Evolutionary conservation across 2,113 vertebrate genomes (phyloP).

Genomic region (Heloderma charlesbogerti): DNA sequence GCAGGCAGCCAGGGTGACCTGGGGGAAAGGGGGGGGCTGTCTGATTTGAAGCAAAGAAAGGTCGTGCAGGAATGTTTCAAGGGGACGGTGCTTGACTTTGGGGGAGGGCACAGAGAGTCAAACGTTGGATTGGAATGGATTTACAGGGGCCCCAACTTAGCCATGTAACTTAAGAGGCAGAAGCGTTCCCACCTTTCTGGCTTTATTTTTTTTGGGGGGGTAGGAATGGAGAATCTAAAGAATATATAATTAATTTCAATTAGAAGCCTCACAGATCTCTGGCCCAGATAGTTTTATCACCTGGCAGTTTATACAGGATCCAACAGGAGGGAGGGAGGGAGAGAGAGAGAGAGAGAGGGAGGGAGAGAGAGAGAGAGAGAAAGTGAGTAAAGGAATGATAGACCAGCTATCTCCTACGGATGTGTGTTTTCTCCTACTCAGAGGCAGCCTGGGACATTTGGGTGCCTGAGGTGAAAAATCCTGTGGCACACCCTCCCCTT

Average conservation of each 20-base stretch:
- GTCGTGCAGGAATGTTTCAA: conserved; percentile 82
- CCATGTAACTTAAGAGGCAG: conserved; percentile 75
- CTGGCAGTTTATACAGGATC: conserved; percentile 54
- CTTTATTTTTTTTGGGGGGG: conserved; percentile 26
- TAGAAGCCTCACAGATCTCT: conserved; percentile 70
- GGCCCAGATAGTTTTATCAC: conserved; percentile 69
- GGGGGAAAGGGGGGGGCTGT: conserved; percentile 75
- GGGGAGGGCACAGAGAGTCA: conserved; percentile 68
- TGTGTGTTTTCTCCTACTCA: not conserved
- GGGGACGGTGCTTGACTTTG: conserved; percentile 78
- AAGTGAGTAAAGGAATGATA: conserved; percentile 61
- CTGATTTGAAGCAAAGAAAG: conserved; percentile 83
- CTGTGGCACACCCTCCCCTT: not conserved
- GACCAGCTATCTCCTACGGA: conserved; percentile 30
- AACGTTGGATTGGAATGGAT: conserved; percentile 74
- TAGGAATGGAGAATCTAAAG: conserved; percentile 78
- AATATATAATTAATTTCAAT: conserved; percentile 84
- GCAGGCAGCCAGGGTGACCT: conserved; percentile 84
- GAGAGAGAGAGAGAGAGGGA: too few relatives aligned
- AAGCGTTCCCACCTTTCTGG: conserved; percentile 79
- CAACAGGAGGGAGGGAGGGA: conserved; percentile 42
- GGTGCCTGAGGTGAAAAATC: not conserved
- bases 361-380: too few relatives aligned
- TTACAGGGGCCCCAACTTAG: conserved; percentile 71
- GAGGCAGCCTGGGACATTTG: not conserved